Percentiles rank a stretch among this genome's conserved stretches.
These are phyloP conservation scores for Pseudorectes ferrugineus DNA, from an alignment of 2,113 vertebrate species.

Conservation along the genomic window DNA sequence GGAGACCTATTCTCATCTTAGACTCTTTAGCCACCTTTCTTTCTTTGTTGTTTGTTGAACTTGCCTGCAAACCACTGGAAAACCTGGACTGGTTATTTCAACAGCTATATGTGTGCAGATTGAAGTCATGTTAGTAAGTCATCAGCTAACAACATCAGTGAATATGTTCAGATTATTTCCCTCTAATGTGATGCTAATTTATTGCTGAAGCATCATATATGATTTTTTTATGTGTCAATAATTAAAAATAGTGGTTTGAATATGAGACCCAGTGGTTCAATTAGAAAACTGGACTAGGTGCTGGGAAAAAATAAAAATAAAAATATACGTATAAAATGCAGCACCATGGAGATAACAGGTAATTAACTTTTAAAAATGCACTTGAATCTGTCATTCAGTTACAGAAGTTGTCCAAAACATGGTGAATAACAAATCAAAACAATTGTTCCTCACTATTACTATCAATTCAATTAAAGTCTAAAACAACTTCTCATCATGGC, in stretches of 20 bases:
- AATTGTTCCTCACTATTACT: constrained; percentile 17
- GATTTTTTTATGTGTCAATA: background rate
- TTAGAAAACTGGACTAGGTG: background rate
- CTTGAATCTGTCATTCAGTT: background rate
- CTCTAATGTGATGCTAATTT: background rate
- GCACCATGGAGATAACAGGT: background rate
- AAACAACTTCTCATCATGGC: background rate
- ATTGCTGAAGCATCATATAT: background rate
- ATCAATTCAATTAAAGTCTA: constrained; percentile 29
- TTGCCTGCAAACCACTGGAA: background rate
- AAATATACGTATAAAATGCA: background rate
- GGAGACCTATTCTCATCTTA: background rate
- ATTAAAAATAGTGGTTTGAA: constrained; percentile 5
- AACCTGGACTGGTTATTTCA: background rate
- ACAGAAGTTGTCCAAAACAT: background rate
- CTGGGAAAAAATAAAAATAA: background rate
- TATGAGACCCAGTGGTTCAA: background rate
- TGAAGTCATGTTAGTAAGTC: background rate
- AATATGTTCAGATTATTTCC: background rate
- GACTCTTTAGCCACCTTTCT: background rate
- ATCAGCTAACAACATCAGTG: background rate
- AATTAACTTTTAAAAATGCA: background rate
- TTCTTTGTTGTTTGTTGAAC: background rate
- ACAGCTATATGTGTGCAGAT: background rate
- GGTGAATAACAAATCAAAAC: constrained; percentile 41